phyloP scores from a whole-genome alignment of 2,888 invertebrate genomes.

The Dryomyza anilis region DNA sequence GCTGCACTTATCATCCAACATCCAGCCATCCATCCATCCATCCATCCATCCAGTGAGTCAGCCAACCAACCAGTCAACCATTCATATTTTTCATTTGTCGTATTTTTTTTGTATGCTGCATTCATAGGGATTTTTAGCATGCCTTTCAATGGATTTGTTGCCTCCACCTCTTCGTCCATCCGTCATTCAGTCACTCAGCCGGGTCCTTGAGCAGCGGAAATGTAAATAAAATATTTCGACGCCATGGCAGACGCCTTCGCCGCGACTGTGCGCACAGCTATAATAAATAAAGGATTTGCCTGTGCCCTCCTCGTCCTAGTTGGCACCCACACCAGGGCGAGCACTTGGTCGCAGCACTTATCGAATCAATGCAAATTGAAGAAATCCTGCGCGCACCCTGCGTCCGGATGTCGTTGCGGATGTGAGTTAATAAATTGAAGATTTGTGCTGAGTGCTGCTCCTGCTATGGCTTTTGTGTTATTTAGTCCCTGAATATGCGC shows the following conservation, averaged over 20 bases:
- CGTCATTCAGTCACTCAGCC: background rate
- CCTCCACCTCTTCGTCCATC: background rate
- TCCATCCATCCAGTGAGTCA: slow-evolving; percentile 6
- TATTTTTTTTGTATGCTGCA: background rate
- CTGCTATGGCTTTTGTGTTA: background rate
- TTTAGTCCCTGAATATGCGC: background rate
- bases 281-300: slow-evolving; percentile 17
- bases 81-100: background rate
- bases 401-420: slow-evolving; percentile 21
- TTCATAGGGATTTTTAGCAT: background rate
- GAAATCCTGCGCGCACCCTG: background rate
- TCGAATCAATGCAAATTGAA: slow-evolving; percentile 25
- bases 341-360: slow-evolving; percentile 7
- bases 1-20: slow-evolving; percentile 11
- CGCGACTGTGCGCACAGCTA: slow-evolving; percentile 14
- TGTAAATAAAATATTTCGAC: slow-evolving; percentile 39
- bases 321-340: too few species aligned
- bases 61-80: background rate
- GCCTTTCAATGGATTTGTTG: slow-evolving; percentile 1
- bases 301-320: background rate
- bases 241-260: slow-evolving; percentile 28
- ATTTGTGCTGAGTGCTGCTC: slow-evolving; percentile 25
- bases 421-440: slow-evolving; percentile 31
- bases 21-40: background rate
- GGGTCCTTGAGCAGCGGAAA: slow-evolving; percentile 38